Base-by-base conservation (phyloP, 2,797 vertebrate genomes). In the Masticophis lateralis region DNA sequence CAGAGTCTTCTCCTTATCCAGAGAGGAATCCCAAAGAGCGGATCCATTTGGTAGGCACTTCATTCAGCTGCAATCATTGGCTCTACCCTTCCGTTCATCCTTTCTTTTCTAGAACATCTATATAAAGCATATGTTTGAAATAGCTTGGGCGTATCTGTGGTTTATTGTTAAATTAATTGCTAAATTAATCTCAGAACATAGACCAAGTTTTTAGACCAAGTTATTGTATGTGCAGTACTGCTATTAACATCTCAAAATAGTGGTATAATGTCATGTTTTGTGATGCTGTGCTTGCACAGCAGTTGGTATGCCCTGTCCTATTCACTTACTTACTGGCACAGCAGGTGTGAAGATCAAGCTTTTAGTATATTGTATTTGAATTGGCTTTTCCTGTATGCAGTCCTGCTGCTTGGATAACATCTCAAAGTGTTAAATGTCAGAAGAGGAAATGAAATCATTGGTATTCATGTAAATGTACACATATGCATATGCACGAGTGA, bases 361-460 rank as follows among this genome's bases (percentile, higher is more conserved):
- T 89, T 93, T 66, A 93, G 66, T 91, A 57, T 91, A 47, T 79
- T 91, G 90, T 86, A 66, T 91, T 86, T 89, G 57, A 91, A 89
- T 55, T 89, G 57, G 66, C 69, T 86, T 91, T 93, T 93, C 56
- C 56, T 89, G 56, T 89, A 89, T 89, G 69, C 53, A 83, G 32
- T 28, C 69, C 69, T 89, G 69, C 87, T 91, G 87, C 27, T 93
- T 89, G 27, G 93, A 83, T 89, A 91, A 89, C 83, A 25, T 59
- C 93, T 89, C 10, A 37, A 25, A 90, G 27, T 93, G 90, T 87
- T 89, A 91, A 89, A 89, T 93, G 74, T 88, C 53, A 88, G 28
- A 92, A 87, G 59, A 79, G 57, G 57, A 91, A 91, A 91, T 91
- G 18, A 63, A 93, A 93, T 47, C 90, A 79, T 60, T 43, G 47